Evolutionary conservation across 1,140 invertebrate genomes (phyloP), one percentile per base, ranked within the genome.

Genomic region (Ridgeia piscesae): DNA sequence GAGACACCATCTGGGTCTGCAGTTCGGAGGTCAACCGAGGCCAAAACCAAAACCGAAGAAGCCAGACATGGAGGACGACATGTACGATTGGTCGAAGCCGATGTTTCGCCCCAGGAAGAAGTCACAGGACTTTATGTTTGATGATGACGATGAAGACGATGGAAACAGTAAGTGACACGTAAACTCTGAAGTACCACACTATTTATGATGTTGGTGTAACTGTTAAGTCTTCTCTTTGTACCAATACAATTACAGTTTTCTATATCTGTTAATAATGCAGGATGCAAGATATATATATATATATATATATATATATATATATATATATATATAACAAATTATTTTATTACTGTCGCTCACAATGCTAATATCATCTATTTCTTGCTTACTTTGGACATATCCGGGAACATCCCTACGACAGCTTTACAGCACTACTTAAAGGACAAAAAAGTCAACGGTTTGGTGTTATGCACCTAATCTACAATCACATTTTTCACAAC

Each of bases 71-170:
- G 91, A 91, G 35, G 91, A 91, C 34, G 91, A 91, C 14, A 91
- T 91, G 91, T 91, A 58, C 11, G 9, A 91, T 31, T 91, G 91
- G 91, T 91, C 91, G 14, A 91, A 91, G 35, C 91, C 91, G 6
- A 91, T 91, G 91, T 91, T 91, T 48, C 34, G 34, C 6, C 33
- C 9, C 34, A 34, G 6, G 17, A 90, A 34, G 34, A 34, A 90
- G 33, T 14, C 11, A 11, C 34, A 33, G 35, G 89, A 90, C 9
- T 34, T 34, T 90, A 35, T 34, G 8, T 90, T 31, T 33, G 89
- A 90, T 2, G 89, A 90, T 90, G 89, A 90, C 0, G 89, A 90
- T 90, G 33, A 34, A n/a, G 89, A 90, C 11, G 89, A 35, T 33
- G 89, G 89, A 17, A 34, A 31, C 89, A 90, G 33, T 90, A 34